Evolutionary conservation across 2,888 invertebrate species (phyloP), one percentile per base, ranked within the genome.

Genomic region (Tryphoninae sp.): DNA sequence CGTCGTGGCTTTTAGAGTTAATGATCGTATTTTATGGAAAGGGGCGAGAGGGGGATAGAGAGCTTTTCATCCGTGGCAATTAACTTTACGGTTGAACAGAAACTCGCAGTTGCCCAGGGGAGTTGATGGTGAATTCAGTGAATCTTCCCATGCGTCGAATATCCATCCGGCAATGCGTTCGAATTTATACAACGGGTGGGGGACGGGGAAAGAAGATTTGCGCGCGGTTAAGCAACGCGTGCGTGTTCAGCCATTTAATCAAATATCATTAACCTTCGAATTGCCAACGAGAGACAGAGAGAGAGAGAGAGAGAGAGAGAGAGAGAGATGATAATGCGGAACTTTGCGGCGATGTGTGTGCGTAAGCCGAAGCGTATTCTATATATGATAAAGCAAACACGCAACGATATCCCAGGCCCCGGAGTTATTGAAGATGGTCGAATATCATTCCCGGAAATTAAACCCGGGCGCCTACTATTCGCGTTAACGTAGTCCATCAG

Each of bases 181-280:
- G 62, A 69, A 74, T 58, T 55, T 77, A 77, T 61, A 55, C 45
- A 45, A 33, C 33, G 33, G 4, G 4, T 6, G 4, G 33, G 2
- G 33, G 6, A 7, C 0, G 33, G 6, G 33, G 33, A 4, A 33
- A 33, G 33, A 33, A 4, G 33, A 6, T 33, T 33, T 33, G 33
- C 33, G 33, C 33, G 33, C 33, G 33, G 33, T 33, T 33, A 33
- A 33, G 33, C 33, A 6, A 80, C 65, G 69, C 62, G 79, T 77
- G 68, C 72, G 82, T 76, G 82, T 80, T 82, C 82, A 80, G 73
- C 80, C 77, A 77, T 73, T 82, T 82, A 77, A 82, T 82, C 82
- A 82, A 82, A 82, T 82, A 82, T 82, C 82, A 80, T 82, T 82
- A 82, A 80, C 69, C 53, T 71, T 3, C 33, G 45, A 62, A 64